Percentiles rank a stretch among this genome's conserved stretches.
phyloP scores from a whole-genome alignment of 2,113 vertebrate species.

The Lepidothrix coronata region DNA sequence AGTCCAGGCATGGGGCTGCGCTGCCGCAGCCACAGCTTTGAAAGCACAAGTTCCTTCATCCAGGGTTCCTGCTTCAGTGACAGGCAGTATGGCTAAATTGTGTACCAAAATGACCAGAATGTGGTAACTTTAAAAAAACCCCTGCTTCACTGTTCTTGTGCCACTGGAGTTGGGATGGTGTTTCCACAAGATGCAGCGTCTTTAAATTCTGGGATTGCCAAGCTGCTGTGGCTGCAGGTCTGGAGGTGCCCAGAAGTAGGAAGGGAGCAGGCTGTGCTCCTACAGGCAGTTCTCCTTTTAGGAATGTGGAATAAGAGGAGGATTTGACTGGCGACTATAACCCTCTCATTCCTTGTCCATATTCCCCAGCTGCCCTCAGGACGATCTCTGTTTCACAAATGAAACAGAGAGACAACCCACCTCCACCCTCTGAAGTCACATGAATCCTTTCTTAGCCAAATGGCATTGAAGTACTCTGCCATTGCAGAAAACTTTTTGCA shows the following conservation, averaged over 20 bases:
- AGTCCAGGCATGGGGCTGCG: accelerated
- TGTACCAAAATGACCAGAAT: neutral
- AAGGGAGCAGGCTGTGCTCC: neutral
- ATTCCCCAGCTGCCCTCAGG: neutral
- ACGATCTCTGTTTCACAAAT: neutral
- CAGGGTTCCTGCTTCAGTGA: neutral
- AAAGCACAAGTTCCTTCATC: neutral
- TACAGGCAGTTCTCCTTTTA: neutral
- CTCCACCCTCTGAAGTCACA: neutral
- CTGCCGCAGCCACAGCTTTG: neutral
- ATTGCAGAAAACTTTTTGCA: neutral
- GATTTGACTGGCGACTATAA: neutral
- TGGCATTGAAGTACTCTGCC: neutral
- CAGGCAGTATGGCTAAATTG: too few relatives aligned
- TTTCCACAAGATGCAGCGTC: neutral
- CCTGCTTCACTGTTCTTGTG: accelerated
- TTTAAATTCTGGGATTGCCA: neutral
- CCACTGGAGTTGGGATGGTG: neutral
- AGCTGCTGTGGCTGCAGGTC: neutral
- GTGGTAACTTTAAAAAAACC: neutral
- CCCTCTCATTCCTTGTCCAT: accelerated
- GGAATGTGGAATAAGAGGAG: neutral
- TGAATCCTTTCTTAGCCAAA: neutral
- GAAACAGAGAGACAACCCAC: neutral
- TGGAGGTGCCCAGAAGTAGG: neutral